These are phyloP conservation scores for Rhabditoides inermis DNA, from an alignment of 2,888 invertebrate genomes.

Conservation along the genomic window DNA sequence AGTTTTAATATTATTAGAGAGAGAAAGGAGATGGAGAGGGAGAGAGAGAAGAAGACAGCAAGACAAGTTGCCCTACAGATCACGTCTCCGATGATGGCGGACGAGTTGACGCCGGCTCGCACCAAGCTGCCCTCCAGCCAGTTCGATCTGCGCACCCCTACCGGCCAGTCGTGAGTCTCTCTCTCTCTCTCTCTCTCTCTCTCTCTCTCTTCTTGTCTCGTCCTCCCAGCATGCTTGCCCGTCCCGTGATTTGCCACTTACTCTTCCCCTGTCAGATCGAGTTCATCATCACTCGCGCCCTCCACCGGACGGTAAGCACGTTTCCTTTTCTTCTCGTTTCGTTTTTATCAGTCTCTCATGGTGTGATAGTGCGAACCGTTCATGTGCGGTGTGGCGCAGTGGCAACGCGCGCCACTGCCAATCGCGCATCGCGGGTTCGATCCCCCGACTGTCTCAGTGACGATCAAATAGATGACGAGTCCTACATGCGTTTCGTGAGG, in stretches of 20 bases:
- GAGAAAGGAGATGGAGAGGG: neutral
- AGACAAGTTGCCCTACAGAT: neutral
- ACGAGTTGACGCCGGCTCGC: no score
- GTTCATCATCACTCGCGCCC: neutral
- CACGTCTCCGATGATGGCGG: no score
- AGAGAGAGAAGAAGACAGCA: neutral
- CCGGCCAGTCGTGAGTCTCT: no score
- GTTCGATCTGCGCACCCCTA: constrained; percentile 25
- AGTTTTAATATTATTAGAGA: neutral
- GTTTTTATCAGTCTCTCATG: no score
- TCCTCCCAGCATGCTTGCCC: neutral
- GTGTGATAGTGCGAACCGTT: no score
- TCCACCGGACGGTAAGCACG: no score
- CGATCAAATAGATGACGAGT: no score
- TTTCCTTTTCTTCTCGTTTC: no score
- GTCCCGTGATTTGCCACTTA: neutral
- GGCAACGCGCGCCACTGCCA: neutral
- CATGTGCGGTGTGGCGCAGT: constrained; percentile 2
- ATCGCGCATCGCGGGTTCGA: neutral
- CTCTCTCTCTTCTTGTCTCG: neutral
- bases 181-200: neutral
- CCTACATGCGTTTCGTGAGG: no score
- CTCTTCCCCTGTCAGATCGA: neutral
- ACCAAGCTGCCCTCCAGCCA: constrained; percentile 27
- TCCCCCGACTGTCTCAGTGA: neutral